Evolutionary conservation across 2,797 vertebrate genomes (phyloP).

Genomic region (Varecia variegata): DNA sequence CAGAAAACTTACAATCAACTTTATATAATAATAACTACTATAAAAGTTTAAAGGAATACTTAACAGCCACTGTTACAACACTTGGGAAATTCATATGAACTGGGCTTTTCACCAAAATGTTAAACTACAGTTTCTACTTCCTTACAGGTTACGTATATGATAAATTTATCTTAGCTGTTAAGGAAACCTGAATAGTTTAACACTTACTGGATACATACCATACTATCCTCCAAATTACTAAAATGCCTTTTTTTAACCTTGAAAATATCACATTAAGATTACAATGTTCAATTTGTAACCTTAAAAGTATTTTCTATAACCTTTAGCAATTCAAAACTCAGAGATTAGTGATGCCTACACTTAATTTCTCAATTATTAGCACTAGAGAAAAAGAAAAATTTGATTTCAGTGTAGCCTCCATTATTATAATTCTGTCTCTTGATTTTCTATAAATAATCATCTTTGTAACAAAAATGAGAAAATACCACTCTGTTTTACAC

Average conservation of each 20-base stretch:
- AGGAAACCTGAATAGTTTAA: neutral
- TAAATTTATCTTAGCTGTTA: neutral
- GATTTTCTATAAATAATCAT: neutral
- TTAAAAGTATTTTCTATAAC: neutral
- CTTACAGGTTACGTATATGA: neutral
- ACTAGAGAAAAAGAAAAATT: neutral
- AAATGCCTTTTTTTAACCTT: neutral
- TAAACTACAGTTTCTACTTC: neutral
- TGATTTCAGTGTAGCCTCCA: neutral
- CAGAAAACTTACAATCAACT: neutral
- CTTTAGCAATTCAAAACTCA: slow-evolving; percentile 1
- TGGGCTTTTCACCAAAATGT: neutral
- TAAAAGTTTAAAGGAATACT: neutral
- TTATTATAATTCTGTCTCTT: slow-evolving; percentile 19
- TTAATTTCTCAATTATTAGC: slow-evolving; percentile 23
- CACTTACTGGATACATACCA: neutral
- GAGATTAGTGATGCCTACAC: neutral
- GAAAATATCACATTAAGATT: neutral
- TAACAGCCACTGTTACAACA: neutral
- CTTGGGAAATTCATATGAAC: neutral
- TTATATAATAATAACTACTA: neutral
- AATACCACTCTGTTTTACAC: neutral
- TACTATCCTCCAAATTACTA: neutral
- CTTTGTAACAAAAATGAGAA: slow-evolving; percentile 5
- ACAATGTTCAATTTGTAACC: neutral